phyloP scores from a whole-genome alignment of 2,797 vertebrate genomes.

The Lutjanus argentimaculatus region DNA sequence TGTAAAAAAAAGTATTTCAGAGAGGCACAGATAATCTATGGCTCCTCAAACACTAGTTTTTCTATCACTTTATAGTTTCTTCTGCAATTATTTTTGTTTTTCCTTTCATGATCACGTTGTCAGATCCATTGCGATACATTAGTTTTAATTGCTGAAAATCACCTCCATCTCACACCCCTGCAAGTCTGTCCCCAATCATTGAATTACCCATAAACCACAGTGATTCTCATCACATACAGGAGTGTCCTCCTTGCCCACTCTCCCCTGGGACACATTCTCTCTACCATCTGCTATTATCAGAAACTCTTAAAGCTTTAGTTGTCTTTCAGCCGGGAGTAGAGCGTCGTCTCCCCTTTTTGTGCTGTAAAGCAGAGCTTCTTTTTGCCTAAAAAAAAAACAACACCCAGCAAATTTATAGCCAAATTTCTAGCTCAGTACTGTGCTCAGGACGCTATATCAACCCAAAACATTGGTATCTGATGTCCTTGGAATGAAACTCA shows the following conservation, averaged over 20 bases:
- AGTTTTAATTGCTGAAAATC: conserved; percentile 48
- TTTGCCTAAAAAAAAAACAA: conserved; percentile 25
- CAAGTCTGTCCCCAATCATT: conserved; percentile 28
- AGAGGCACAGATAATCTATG: background rate
- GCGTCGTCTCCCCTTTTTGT: conserved; percentile 18
- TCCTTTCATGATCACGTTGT: conserved; percentile 6
- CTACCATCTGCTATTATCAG: conserved; percentile 66
- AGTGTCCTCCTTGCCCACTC: conserved; percentile 30
- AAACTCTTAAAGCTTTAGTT: conserved; percentile 48
- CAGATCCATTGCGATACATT: conserved; percentile 37
- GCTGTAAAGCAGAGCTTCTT: conserved; percentile 21
- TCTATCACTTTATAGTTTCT: conserved; percentile 7
- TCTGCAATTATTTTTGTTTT: conserved; percentile 9
- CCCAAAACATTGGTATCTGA: no score
- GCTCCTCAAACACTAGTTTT: background rate
- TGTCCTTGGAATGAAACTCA: no score
- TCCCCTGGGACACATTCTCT: conserved; percentile 37
- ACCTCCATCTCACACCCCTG: conserved; percentile 31
- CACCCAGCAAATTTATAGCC: conserved; percentile 13
- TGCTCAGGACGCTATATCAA: no score
- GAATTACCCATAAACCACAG: conserved; percentile 50
- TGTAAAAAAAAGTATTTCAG: conserved; percentile 1
- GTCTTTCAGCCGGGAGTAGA: conserved; percentile 35
- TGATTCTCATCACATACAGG: conserved; percentile 40
- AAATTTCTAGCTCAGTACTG: conserved; percentile 5